phyloP scores from a whole-genome alignment of 2,797 vertebrate genomes.

The Adrianichthys oophorus region DNA sequence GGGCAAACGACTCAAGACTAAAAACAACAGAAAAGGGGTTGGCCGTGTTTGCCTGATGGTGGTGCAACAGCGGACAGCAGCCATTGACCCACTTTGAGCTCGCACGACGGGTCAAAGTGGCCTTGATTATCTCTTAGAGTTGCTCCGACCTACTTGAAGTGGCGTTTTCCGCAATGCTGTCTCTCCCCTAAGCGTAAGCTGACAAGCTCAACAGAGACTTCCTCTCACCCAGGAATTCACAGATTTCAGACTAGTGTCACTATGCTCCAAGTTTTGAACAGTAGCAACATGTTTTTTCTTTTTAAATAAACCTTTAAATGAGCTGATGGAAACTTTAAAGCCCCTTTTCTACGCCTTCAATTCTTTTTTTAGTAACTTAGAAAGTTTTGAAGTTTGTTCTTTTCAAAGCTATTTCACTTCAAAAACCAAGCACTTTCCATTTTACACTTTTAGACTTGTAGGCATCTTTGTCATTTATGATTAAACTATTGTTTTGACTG shows the following conservation, averaged over 20 bases:
- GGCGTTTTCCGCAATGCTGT: constrained; percentile 55
- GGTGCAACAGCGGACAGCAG: constrained; percentile 74
- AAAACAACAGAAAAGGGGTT: constrained; percentile 51
- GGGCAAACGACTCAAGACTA: constrained; percentile 42
- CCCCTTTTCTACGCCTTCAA: too few relatives aligned
- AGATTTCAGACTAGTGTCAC: constrained; percentile 20
- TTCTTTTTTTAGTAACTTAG: too few relatives aligned
- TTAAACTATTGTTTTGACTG: too few relatives aligned
- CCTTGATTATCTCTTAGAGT: constrained; percentile 72
- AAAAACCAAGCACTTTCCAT: too few relatives aligned
- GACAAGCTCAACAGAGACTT: constrained; percentile 10
- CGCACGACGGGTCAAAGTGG: constrained; percentile 73
- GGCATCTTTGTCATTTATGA: too few relatives aligned
- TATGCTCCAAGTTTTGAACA: neutral
- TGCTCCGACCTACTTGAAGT: constrained; percentile 73
- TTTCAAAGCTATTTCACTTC: neutral
- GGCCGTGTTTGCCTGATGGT: constrained; percentile 63
- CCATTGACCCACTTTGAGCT: constrained; percentile 76
- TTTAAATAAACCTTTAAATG: neutral
- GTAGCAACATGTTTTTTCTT: constrained; percentile 30
- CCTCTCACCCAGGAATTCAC: constrained; percentile 10
- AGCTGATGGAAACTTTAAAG: too few relatives aligned
- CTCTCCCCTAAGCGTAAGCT: constrained; percentile 29
- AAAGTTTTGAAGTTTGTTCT: neutral
- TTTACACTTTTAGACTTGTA: too few relatives aligned